Conservation (phyloP, 2,113 vertebrate species). For the Shinisaurus crocodilurus region DNA sequence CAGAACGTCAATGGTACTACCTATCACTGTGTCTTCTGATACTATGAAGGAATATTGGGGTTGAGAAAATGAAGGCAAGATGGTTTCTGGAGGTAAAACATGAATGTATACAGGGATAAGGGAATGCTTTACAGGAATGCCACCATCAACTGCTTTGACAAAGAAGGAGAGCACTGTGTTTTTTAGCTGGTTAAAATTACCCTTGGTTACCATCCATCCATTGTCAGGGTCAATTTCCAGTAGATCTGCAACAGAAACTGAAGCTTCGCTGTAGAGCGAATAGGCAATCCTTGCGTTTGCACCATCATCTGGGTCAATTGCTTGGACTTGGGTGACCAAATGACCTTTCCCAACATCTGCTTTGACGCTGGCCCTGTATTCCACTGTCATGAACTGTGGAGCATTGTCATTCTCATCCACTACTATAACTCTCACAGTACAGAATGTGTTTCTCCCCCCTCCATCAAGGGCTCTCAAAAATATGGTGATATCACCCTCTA, state of each 20-base stretch:
- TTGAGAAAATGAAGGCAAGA: constrained; percentile 89
- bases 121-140: constrained; percentile 88
- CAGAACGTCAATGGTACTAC: constrained; percentile 87
- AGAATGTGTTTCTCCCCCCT: constrained; percentile 89
- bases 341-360: constrained; percentile 89
- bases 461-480: constrained; percentile 88
- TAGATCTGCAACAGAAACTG: constrained; percentile 87
- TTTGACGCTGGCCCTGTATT: constrained; percentile 92
- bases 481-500: constrained; percentile 84
- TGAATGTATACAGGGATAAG: constrained; percentile 95
- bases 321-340: constrained; percentile 93
- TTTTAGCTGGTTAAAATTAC: constrained; percentile 88
- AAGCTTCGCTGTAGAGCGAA: constrained; percentile 94
- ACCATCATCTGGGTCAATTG: constrained; percentile 90
- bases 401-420: constrained; percentile 95
- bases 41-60: constrained; percentile 89
- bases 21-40: constrained; percentile 89
- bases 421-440: constrained; percentile 87
- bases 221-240: constrained; percentile 97
- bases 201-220: constrained; percentile 97
- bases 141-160: constrained; percentile 95
- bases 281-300: constrained; percentile 91
- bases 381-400: constrained; percentile 85
- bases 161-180: constrained; percentile 95
- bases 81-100: constrained; percentile 87